Conservation (phyloP, 2,888 invertebrate genomes). For the Andrena fulva region DNA sequence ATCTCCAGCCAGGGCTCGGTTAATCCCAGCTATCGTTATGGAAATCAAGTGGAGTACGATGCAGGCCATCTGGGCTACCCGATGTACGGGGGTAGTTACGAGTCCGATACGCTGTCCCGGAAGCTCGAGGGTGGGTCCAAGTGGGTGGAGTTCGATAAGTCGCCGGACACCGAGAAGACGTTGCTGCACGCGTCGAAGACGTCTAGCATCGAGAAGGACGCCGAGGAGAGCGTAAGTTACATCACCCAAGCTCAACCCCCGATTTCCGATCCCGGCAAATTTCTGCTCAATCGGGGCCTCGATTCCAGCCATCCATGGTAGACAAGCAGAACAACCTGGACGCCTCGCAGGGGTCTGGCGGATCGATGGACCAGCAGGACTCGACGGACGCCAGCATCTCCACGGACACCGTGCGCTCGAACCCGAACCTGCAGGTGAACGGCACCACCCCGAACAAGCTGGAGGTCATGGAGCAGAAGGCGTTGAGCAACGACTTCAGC, state of each 20-base stretch:
- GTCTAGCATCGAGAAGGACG: conserved; percentile 76
- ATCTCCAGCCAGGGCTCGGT: conserved; percentile 90
- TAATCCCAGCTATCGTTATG: conserved; percentile 91
- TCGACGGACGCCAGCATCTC: conserved; percentile 80
- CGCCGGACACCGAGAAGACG: conserved; percentile 82
- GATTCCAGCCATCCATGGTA: conserved; percentile 69
- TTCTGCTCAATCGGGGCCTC: neutral
- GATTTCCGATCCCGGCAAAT: neutral
- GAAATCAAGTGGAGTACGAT: conserved; percentile 92
- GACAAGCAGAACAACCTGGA: conserved; percentile 74
- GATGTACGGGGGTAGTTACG: conserved; percentile 87
- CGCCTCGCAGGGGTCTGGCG: conserved; percentile 69
- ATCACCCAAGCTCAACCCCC: neutral
- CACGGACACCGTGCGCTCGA: conserved; percentile 79
- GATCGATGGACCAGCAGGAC: conserved; percentile 78
- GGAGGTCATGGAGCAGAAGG: conserved; percentile 75
- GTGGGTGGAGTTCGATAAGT: conserved; percentile 83
- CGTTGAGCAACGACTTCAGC: conserved; percentile 85
- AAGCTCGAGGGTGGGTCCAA: conserved; percentile 80
- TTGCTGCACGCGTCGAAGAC: conserved; percentile 76
- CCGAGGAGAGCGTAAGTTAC: conserved; percentile 63
- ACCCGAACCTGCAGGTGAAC: conserved; percentile 80
- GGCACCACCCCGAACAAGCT: conserved; percentile 76
- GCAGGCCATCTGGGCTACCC: conserved; percentile 90
- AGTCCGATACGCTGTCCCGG: conserved; percentile 82